Base-by-base conservation (phyloP, 2,113 vertebrate species). In the Ciconia boyciana region DNA sequence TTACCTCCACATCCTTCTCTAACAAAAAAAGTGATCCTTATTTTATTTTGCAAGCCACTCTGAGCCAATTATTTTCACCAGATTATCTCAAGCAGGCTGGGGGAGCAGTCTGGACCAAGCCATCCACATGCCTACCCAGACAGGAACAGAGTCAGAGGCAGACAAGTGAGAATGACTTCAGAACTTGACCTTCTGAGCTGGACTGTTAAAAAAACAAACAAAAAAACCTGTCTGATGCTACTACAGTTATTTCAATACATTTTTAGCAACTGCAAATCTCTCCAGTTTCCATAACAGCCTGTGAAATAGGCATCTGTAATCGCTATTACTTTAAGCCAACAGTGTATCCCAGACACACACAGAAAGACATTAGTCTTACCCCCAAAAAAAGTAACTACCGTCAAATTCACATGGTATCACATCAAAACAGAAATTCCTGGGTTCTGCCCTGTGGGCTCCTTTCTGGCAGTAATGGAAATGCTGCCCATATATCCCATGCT, bases 181-280 rank as follows among this genome's bases (percentile, higher is more conserved):
- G 92, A 39, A n/a, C 29, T 21, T 51, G 58, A 91, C 77, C 84
- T 93, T 87, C 71, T 60, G 64, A 60, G 81, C 68, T 61, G 90
- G 64, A 13, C 49, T 36, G 9, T 62, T 54, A 24, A 54, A 58
- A 70, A 55, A 31, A 32, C 57, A 36, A 91, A 85, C 49, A 48
- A 58, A 31, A 8, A 39, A 60, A 1, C 7, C n/a, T 28, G 41
- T 41, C 81, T 89, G 90, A 48, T 82, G 82, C 85, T 62, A 7
- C 88, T 81, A 36, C 29, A 65, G 54, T 26, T 39, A 60, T 55
- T 91, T 52, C 34, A 60, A 4, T 29, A 13, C 16, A 8, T 22
- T 80, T 69, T n/a, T 66, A 76, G 84, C 43, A 28, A 20, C 32
- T 25, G 68, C 52, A 43, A 10, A 51, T 28, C 49, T 70, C 88